Conservation (phyloP, 2,113 vertebrate genomes). For the Xiphophorus hellerii region DNA sequence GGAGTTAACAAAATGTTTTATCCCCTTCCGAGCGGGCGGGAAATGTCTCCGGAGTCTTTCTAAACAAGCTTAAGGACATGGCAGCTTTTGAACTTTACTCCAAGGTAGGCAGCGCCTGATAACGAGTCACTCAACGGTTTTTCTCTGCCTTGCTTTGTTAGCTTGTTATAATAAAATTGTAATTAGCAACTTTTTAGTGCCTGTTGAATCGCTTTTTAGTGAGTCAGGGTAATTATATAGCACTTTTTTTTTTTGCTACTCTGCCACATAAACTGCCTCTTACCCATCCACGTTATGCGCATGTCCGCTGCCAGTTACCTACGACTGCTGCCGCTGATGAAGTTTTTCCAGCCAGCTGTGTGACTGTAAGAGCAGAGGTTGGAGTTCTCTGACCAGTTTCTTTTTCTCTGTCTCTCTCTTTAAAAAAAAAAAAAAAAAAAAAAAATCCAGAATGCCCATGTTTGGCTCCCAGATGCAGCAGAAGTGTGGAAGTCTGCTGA, state of each 20-base stretch:
- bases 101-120: slow-evolving; percentile 79
- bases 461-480: slow-evolving; percentile 93
- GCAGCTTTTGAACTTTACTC: slow-evolving; percentile 88
- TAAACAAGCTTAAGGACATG: slow-evolving; percentile 73
- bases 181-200: too few species aligned
- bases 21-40: not conserved
- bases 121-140: slow-evolving; percentile 6
- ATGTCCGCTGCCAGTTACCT: slow-evolving; percentile 7
- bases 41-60: not conserved
- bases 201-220: too few species aligned
- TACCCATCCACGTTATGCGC: slow-evolving; percentile 20
- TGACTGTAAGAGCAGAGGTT: slow-evolving; percentile 6
- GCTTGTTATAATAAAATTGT: not conserved
- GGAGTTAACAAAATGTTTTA: not conserved
- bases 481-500: slow-evolving; percentile 96
- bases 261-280: not conserved
- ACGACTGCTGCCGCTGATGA: not conserved
- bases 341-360: not conserved
- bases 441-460: slow-evolving; percentile 84
- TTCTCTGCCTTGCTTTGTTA: not conserved
- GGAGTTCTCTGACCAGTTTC: slow-evolving; percentile 23
- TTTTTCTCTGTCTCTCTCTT: slow-evolving; percentile 18
- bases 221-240: too few species aligned
- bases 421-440: not conserved
- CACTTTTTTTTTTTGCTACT: not conserved